These are phyloP conservation scores for Catocala sponsa DNA, from an alignment of 2,888 invertebrate species.

Conservation along the genomic window DNA sequence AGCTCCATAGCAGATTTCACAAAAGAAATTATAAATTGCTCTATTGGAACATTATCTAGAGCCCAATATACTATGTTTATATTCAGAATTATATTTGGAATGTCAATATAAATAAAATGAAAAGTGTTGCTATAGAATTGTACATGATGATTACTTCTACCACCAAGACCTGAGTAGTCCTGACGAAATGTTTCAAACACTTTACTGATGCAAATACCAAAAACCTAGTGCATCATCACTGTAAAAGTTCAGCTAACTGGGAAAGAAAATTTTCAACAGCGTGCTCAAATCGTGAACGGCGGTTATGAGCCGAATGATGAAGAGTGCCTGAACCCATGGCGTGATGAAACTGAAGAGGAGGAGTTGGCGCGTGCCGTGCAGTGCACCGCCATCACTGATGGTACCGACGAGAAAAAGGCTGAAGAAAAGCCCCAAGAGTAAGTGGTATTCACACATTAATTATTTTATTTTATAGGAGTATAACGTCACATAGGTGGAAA, in stretches of 20 bases:
- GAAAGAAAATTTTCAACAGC: slow-evolving; percentile 57
- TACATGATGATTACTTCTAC: slow-evolving; percentile 19
- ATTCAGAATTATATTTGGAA: too few species aligned
- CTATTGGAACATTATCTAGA: too few species aligned
- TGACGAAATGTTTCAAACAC: slow-evolving; percentile 18
- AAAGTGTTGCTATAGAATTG: not conserved
- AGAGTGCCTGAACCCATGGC: slow-evolving; percentile 96
- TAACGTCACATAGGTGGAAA: too few species aligned
- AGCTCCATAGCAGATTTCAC: too few species aligned
- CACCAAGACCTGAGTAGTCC: slow-evolving; percentile 27
- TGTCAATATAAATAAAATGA: too few species aligned
- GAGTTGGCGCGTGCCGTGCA: slow-evolving; percentile 91
- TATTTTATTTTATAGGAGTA: too few species aligned
- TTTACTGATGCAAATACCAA: slow-evolving; percentile 12
- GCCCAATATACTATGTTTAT: too few species aligned
- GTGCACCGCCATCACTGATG: slow-evolving; percentile 86
- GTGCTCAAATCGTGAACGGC: slow-evolving; percentile 90
- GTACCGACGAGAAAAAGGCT: slow-evolving; percentile 66
- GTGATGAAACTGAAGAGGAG: slow-evolving; percentile 92
- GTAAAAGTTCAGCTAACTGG: too few species aligned
- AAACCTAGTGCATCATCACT: not conserved
- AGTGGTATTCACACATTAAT: slow-evolving; percentile 41
- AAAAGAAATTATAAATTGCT: too few species aligned
- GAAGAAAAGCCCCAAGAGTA: slow-evolving; percentile 76
- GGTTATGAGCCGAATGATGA: slow-evolving; percentile 95